A percentile compares a stretch with the other conserved stretches of the same genome.
These are phyloP conservation scores for Drosophila algonquin DNA, from an alignment of 2,888 invertebrate genomes.

Conservation along the genomic window DNA sequence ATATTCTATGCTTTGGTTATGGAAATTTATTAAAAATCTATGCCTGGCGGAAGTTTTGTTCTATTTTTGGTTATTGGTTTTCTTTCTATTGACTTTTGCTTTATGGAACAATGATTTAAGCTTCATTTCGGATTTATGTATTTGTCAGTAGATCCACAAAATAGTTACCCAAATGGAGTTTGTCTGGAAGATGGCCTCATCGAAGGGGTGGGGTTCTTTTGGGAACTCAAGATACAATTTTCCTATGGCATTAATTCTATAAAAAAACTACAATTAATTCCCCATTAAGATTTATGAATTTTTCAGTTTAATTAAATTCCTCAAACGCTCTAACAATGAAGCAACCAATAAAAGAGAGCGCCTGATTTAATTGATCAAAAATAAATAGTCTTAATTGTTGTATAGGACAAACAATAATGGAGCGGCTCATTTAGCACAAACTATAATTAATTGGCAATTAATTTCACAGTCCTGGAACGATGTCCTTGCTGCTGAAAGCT, in stretches of 20 bases:
- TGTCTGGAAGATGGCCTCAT: too few species aligned
- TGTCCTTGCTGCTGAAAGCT: slow-evolving; percentile 35
- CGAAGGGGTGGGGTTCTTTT: too few species aligned
- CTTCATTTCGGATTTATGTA: slow-evolving; percentile 22
- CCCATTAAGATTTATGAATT: slow-evolving; percentile 16
- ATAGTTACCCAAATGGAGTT: not conserved
- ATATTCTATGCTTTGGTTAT: slow-evolving; percentile 14
- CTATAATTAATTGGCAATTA: slow-evolving; percentile 63
- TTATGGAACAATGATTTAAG: slow-evolving; percentile 33
- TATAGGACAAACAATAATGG: slow-evolving; percentile 41
- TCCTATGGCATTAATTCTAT: too few species aligned
- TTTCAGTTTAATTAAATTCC: slow-evolving; percentile 29
- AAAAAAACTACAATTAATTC: slow-evolving; percentile 1
- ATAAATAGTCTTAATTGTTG: slow-evolving; percentile 46
- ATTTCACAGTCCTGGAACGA: slow-evolving; percentile 41
- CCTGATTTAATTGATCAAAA: slow-evolving; percentile 34
- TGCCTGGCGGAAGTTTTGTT: slow-evolving; percentile 50
- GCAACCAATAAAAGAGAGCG: not conserved
- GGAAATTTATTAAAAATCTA: slow-evolving; percentile 72
- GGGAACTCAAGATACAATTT: too few species aligned
- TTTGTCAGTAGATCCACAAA: not conserved
- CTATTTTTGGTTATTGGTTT: slow-evolving; percentile 3
- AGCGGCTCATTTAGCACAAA: slow-evolving; percentile 45
- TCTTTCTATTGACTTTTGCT: slow-evolving; percentile 28
- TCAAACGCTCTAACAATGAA: not conserved